Percentiles rank a stretch among this genome's conserved stretches.
phyloP scores from a whole-genome alignment of 2,113 vertebrate genomes.

The Pelecanus crispus region DNA sequence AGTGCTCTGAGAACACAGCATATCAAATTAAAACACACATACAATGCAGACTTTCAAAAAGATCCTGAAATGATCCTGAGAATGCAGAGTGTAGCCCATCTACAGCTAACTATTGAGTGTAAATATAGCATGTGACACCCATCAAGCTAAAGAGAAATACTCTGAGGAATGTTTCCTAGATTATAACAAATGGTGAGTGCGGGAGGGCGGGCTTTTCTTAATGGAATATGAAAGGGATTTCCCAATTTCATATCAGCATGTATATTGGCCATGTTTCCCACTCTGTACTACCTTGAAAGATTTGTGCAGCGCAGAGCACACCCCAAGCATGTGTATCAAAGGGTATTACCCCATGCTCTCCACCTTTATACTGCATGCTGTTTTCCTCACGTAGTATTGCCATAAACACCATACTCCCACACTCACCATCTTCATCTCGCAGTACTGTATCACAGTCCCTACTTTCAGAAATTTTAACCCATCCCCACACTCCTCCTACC shows the following conservation, averaged over 20 bases:
- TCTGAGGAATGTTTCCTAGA: neutral
- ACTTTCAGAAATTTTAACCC: neutral
- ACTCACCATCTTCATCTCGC: neutral
- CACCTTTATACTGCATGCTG: neutral
- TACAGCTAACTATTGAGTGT: neutral
- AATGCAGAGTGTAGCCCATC: neutral
- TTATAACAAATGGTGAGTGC: neutral
- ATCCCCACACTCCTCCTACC: neutral
- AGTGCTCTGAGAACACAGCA: neutral
- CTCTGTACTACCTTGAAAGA: neutral
- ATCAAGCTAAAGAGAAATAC: neutral
- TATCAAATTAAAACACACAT: neutral
- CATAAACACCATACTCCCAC: neutral
- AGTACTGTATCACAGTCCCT: neutral
- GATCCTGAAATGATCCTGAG: neutral
- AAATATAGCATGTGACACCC: neutral
- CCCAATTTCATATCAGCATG: neutral
- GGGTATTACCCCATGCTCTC: neutral
- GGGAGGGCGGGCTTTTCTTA: accelerated
- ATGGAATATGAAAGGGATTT: neutral
- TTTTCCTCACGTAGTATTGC: neutral
- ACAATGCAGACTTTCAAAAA: neutral
- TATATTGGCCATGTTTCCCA: neutral
- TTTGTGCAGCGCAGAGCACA: neutral
- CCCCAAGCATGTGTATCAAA: neutral